Base-by-base conservation (phyloP, 2,888 invertebrate genomes). In the Embidobia sp. region DNA sequence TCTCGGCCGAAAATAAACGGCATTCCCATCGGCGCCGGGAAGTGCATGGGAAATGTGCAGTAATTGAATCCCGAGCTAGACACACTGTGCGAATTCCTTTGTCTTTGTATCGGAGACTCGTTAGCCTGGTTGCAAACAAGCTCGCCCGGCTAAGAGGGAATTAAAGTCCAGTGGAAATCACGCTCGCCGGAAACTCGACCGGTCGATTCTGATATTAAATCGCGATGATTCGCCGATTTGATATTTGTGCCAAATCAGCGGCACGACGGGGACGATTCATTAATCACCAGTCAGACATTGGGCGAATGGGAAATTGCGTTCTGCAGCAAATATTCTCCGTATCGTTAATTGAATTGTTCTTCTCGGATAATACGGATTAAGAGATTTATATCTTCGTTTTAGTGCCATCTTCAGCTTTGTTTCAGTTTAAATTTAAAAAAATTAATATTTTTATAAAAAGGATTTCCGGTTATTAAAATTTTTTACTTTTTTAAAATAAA, bases 51-150 rank as follows among this genome's bases (percentile, higher is more conserved):
- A 63, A 64, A 73, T 61, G 61, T 40, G 29, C 63, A 22, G 53
- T 46, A 44, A 72, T 63, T 63, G 55, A 72, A 72, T 72, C 40
- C 53, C 72, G n/a, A n/a, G n/a, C n/a, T n/a, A n/a, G n/a, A n/a
- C n/a, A n/a, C n/a, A 13, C 48, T 48, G 63, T 29, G 29, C 27
- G 22, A 48, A 48, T 16, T 31, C 57, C 40, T 64, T 57, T 42
- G 33, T n/a, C n/a, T n/a, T n/a, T n/a, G n/a, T n/a, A n/a, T n/a
- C n/a, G n/a, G n/a, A n/a, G n/a, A n/a, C n/a, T n/a, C n/a, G n/a
- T n/a, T n/a, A n/a, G n/a, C n/a, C n/a, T n/a, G n/a, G n/a, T n/a
- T n/a, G n/a, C n/a, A n/a, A n/a, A n/a, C n/a, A n/a, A n/a, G n/a
- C n/a, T n/a, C n/a, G n/a, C n/a, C n/a, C n/a, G n/a, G n/a, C n/a